Evolutionary conservation across 1,140 invertebrate genomes (phyloP), one percentile per base, ranked within the genome.

Genomic region (Aphis gossypii): DNA sequence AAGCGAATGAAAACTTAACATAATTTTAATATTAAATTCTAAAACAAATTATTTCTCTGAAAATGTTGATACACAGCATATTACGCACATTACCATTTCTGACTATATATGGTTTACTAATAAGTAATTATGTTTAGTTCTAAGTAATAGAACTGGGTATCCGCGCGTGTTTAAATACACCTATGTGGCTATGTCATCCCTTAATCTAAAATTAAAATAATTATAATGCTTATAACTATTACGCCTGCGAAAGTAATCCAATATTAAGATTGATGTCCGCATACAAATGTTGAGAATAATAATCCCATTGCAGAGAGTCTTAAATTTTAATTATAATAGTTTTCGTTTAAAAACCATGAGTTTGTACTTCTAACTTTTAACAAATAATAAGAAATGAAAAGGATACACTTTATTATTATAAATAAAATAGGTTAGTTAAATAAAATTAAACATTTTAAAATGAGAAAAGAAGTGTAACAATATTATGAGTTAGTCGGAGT

Each of bases 261-360:
- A 68, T 68, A 68, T 68, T n/a, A 68, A 68, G 30, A 68, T 68
- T n/a, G 4, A 68, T 68, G 14, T 0, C n/a, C 60, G 30, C n/a
- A n/a, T 18, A 68, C n/a, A 60, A 68, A 68, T 20, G 60, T 68
- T n/a, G 11, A 68, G 14, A 5, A 68, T 68, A 68, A 68, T 68
- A 68, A 68, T 68, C 56, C 21, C 56, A 30, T 60, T n/a, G 30
- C 30, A 3, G 11, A 68, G 30, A n/a, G 60, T 68, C 30, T n/a
- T 68, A 68, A n/a, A 68, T 68, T 68, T 68, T 68, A 68, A 68
- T 68, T 68, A 68, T 68, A 68, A n/a, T 68, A 68, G 30, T 68
- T 68, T 68, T 11, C 21, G 7, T 60, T 60, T 18, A 51, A 60
- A 30, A 60, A 60, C 11, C 14, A 14, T 51, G 14, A 30, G 8